A percentile compares a stretch with the other conserved stretches of the same genome.
These are phyloP conservation scores for Gymnothorax reevesii DNA, from an alignment of 2,797 vertebrate species.

Conservation along the genomic window DNA sequence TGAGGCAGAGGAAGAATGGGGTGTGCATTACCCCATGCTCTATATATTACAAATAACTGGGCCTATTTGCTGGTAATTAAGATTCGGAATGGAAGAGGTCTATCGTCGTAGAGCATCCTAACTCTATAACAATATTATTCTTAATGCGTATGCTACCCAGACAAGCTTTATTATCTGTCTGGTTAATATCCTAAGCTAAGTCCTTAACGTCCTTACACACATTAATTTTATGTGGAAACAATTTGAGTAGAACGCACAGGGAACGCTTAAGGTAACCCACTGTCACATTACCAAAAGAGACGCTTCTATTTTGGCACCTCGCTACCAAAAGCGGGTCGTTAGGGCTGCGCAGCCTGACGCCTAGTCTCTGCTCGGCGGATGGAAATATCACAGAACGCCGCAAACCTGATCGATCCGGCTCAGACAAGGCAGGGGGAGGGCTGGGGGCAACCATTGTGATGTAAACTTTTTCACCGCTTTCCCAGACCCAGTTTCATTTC, in stretches of 20 bases:
- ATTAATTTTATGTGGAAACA: slow-evolving; percentile 30
- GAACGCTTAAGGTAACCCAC: slow-evolving; percentile 53
- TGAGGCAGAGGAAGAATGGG: neutral
- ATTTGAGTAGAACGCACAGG: slow-evolving; percentile 17
- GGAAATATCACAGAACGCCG: slow-evolving; percentile 41
- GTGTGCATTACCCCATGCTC: neutral
- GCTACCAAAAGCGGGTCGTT: slow-evolving; percentile 60
- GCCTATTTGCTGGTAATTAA: neutral
- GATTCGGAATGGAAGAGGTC: neutral
- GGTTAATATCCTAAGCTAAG: neutral
- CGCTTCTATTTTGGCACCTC: slow-evolving; percentile 63
- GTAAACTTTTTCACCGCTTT: neutral
- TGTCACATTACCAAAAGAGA: slow-evolving; percentile 63
- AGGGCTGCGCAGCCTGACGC: neutral
- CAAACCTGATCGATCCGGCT: slow-evolving; percentile 60
- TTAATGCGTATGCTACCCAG: neutral
- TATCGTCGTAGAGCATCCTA: neutral
- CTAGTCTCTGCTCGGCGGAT: neutral
- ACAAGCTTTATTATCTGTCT: neutral
- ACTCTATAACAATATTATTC: neutral
- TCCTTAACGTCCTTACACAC: neutral
- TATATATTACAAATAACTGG: neutral
- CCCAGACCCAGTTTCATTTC: neutral
- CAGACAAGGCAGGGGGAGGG: neutral
- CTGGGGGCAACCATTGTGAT: slow-evolving; percentile 17